Percentiles rank a stretch among this genome's conserved stretches.
phyloP scores from a whole-genome alignment of 1,140 invertebrate genomes.

The Anastrepha ludens region DNA sequence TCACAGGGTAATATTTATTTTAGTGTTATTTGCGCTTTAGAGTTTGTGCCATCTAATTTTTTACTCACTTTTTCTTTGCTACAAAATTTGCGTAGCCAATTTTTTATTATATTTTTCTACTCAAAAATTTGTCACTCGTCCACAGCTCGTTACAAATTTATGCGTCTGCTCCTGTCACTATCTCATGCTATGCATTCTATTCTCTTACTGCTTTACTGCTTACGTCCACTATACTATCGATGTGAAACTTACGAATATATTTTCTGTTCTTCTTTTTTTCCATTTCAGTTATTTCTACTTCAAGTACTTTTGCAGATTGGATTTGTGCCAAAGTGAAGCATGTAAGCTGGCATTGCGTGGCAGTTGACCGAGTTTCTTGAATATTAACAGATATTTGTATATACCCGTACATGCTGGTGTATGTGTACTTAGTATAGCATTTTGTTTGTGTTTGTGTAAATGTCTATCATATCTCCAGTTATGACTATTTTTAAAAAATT shows the following conservation, averaged over 20 bases:
- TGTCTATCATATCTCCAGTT: neutral
- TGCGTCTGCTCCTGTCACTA: constrained; percentile 51
- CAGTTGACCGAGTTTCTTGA: constrained; percentile 38
- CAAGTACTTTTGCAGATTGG: constrained; percentile 43
- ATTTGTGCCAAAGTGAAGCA: constrained; percentile 45
- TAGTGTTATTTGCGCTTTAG: too few relatives aligned
- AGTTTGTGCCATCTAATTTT: too few relatives aligned
- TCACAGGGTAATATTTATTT: too few relatives aligned
- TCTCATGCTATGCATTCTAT: neutral
- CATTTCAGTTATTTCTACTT: constrained; percentile 40
- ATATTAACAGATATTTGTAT: constrained; percentile 21
- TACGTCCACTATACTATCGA: neutral
- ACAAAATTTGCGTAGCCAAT: neutral
- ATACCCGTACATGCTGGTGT: neutral
- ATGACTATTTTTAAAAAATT: neutral
- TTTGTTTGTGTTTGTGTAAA: neutral
- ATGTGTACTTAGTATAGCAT: neutral
- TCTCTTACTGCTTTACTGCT: neutral
- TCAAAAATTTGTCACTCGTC: neutral
- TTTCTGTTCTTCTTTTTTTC: constrained; percentile 18
- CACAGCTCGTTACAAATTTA: constrained; percentile 8
- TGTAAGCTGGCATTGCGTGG: constrained; percentile 41
- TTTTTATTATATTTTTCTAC: neutral
- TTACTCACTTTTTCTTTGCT: neutral
- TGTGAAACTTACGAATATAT: constrained; percentile 19